Evolutionary conservation across 2,888 invertebrate genomes (phyloP).

Genomic region (Microctonus hyperodae): DNA sequence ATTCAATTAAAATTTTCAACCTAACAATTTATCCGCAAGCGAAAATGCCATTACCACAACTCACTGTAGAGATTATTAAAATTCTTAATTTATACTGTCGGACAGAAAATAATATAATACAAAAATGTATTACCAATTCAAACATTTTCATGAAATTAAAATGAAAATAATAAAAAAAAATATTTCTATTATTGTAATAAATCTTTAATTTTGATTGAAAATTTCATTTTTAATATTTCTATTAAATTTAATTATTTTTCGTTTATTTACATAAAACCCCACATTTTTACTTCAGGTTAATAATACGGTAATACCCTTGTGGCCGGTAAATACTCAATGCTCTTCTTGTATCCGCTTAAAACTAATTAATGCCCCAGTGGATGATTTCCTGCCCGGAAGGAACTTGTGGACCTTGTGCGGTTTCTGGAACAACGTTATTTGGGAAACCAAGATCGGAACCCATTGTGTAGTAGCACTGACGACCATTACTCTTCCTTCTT

Average conservation of each 20-base stretch:
- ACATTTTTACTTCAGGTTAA: not conserved
- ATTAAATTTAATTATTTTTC: too few species aligned
- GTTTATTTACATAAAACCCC: too few species aligned
- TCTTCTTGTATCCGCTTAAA: conserved; percentile 28
- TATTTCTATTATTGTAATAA: too few species aligned
- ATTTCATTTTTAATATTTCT: too few species aligned
- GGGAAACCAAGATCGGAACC: conserved; percentile 7
- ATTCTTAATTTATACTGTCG: not conserved
- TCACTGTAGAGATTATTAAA: not conserved
- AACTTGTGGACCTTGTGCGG: conserved; percentile 27
- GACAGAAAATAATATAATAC: not conserved
- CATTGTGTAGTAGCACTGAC: not conserved
- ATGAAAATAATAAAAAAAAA: too few species aligned
- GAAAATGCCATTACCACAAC: not conserved
- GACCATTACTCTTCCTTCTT: not conserved
- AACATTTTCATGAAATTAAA: too few species aligned
- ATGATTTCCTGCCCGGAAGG: conserved; percentile 16
- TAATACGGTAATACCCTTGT: not conserved
- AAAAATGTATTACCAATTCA: too few species aligned
- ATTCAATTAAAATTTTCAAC: conserved; percentile 25
- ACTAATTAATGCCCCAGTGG: conserved; percentile 34
- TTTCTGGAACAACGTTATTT: conserved; percentile 27
- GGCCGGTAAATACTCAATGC: not conserved
- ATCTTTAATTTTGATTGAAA: too few species aligned
- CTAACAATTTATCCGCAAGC: not conserved